Evolutionary conservation across 2,797 vertebrate species (phyloP).

Genomic region (Percopsis omiscomaycus): DNA sequence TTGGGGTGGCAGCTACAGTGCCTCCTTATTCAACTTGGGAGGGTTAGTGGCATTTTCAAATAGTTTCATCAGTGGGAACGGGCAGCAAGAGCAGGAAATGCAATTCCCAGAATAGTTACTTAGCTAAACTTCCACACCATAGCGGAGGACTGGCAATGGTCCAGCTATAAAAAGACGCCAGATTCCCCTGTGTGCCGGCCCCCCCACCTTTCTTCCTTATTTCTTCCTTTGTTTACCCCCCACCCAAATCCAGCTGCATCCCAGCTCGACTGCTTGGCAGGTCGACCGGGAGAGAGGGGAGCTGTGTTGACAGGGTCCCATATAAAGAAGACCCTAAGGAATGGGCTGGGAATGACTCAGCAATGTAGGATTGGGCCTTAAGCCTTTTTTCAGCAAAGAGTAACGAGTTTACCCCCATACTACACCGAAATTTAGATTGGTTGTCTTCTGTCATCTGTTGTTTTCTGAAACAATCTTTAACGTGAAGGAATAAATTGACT

Average conservation of each 20-base stretch:
- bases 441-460: no score
- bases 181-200: conserved; percentile 32
- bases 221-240: conserved; percentile 30
- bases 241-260: conserved; percentile 52
- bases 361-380: background rate
- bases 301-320: background rate
- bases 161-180: conserved; percentile 16
- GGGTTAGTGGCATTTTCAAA: no score
- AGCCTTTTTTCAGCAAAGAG: no score
- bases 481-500: no score
- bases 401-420: no score
- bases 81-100: conserved; percentile 33
- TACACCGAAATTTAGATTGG: no score
- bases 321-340: conserved; percentile 9
- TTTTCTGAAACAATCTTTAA: no score
- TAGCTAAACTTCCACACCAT: conserved; percentile 30
- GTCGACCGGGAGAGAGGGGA: conserved; percentile 11
- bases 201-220: conserved; percentile 11
- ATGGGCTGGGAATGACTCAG: conserved; percentile 14
- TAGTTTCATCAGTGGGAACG: conserved; percentile 2
- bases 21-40: background rate
- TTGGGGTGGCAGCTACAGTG: background rate
- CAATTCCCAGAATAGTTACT: conserved; percentile 32
- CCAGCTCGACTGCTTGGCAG: conserved; percentile 11
- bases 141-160: conserved; percentile 17